These are phyloP conservation scores for Arvicanthis niloticus DNA, from an alignment of 2,113 vertebrate genomes.

Conservation along the genomic window DNA sequence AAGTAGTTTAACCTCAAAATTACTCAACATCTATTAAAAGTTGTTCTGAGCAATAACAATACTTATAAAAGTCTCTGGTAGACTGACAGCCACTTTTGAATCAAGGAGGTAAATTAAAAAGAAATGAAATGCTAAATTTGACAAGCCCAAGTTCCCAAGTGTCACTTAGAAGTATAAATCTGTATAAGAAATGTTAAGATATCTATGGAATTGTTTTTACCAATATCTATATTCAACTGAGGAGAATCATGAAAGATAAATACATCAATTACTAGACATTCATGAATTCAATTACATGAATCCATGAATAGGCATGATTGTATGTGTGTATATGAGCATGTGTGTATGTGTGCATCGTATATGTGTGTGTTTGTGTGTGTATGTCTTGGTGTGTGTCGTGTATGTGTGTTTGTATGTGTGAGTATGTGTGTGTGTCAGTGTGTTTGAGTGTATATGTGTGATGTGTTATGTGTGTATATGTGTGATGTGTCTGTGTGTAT, in stretches of 20 bases:
- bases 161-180: constrained; percentile 34
- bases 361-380: too few relatives aligned
- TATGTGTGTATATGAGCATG: background rate
- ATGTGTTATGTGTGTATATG: too few relatives aligned
- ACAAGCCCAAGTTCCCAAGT: background rate
- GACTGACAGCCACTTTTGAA: constrained; percentile 4
- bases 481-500: too few relatives aligned
- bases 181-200: background rate
- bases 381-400: too few relatives aligned
- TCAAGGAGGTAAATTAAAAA: constrained; percentile 10
- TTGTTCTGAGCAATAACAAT: background rate
- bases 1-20: constrained; percentile 18
- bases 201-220: constrained; percentile 16
- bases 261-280: background rate
- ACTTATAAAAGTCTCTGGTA: background rate
- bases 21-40: constrained; percentile 13
- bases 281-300: background rate
- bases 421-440: too few relatives aligned
- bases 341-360: too few relatives aligned
- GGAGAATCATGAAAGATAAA: constrained; percentile 28
- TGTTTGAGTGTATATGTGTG: too few relatives aligned
- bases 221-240: constrained; percentile 22
- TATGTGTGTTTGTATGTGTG: too few relatives aligned
- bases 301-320: background rate
- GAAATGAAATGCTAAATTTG: constrained; percentile 35